Evolutionary conservation across 2,797 vertebrate species (phyloP).

Genomic region (Jordanella pulchra): DNA sequence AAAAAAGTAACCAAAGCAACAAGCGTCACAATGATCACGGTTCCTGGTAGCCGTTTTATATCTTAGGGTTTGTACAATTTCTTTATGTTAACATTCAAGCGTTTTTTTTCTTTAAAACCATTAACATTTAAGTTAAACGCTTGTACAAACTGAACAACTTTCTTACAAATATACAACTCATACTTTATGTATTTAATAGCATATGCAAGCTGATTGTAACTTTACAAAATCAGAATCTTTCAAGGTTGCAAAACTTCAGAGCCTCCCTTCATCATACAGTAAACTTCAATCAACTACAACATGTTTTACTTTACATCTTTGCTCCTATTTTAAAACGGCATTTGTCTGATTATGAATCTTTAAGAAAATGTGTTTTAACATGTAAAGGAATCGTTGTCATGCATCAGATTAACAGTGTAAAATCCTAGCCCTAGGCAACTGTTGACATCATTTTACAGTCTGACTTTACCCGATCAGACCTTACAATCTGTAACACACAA

Average conservation of each 20-base stretch:
- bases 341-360: not conserved
- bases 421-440: not conserved
- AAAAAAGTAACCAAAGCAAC: not conserved
- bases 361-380: not conserved
- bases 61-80: not conserved
- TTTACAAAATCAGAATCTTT: too few relatives aligned
- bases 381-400: not conserved
- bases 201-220: too few relatives aligned
- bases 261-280: not conserved
- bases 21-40: too few relatives aligned
- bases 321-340: not conserved
- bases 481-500: not conserved
- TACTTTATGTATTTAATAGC: too few relatives aligned
- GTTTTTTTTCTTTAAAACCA: not conserved
- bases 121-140: too few relatives aligned
- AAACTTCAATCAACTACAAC: too few relatives aligned
- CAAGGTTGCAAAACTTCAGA: not conserved
- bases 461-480: not conserved
- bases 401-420: not conserved
- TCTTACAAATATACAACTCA: too few relatives aligned
- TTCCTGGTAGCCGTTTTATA: not conserved
- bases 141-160: too few relatives aligned
- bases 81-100: not conserved
- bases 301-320: not conserved
- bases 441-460: slow-evolving; percentile 2